Conservation (phyloP, 64 coral and sea anemone species). For the Acropora yongei region DNA sequence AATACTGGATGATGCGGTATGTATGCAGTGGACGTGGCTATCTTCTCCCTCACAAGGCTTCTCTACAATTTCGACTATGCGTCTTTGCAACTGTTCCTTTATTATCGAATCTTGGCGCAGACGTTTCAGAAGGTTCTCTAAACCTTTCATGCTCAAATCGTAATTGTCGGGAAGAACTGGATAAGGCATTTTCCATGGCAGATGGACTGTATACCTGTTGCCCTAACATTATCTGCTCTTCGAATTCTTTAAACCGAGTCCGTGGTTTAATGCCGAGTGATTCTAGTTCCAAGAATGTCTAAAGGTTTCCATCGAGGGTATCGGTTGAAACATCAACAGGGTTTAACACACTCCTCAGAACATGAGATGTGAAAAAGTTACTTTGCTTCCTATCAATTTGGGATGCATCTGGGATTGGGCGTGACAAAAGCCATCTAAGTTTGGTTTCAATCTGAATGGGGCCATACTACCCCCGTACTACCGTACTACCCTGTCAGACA, state of each 20-base stretch:
- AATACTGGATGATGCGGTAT: constrained; percentile 51
- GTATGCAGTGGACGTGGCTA: too few relatives aligned
- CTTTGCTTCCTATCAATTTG: constrained; percentile 14
- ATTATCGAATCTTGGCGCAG: constrained; percentile 62
- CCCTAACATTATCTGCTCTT: constrained; percentile 25
- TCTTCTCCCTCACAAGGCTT: background rate
- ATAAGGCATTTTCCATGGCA: constrained; percentile 37
- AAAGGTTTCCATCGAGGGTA: background rate
- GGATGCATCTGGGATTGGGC: constrained; percentile 11
- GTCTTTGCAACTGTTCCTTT: constrained; percentile 45
- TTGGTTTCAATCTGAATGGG: too few relatives aligned
- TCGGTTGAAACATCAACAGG: constrained; percentile 15
- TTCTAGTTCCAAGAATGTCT: constrained; percentile 62
- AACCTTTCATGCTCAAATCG: constrained; percentile 29
- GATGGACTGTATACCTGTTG: constrained; percentile 13
- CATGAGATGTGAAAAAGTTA: constrained; percentile 62
- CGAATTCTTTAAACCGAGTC: background rate
- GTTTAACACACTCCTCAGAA: constrained; percentile 2
- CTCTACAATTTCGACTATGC: constrained; percentile 40
- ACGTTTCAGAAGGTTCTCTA: constrained; percentile 29
- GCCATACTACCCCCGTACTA: too few relatives aligned
- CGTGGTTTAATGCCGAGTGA: constrained; percentile 29
- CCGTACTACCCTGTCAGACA: too few relatives aligned
- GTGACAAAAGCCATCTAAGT: background rate
- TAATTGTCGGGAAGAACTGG: constrained; percentile 55